Evolutionary conservation across 2,797 vertebrate genomes (phyloP).

Genomic region (Euphonia xanthogaster): DNA sequence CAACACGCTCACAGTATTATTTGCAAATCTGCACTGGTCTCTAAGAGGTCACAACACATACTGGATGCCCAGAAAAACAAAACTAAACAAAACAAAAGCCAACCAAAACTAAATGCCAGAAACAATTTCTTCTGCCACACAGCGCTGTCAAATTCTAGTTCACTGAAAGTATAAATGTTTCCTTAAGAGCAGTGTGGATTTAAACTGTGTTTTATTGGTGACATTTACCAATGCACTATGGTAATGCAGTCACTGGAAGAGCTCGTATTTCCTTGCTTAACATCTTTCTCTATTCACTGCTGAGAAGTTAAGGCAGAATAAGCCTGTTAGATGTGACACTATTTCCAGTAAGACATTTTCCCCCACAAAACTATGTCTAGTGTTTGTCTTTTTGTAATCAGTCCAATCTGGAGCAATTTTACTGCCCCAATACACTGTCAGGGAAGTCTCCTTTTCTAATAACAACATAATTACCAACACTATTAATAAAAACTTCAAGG

Average conservation of each 20-base stretch:
- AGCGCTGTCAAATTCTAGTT: neutral
- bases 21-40: neutral
- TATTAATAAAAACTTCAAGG: neutral
- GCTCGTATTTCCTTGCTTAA: neutral
- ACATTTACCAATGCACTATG: neutral
- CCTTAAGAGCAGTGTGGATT: neutral
- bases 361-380: neutral
- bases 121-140: neutral
- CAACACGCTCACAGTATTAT: neutral
- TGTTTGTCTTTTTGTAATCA: neutral
- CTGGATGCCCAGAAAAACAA: neutral
- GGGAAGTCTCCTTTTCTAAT: neutral
- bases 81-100: neutral
- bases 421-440: neutral
- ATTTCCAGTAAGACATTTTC: neutral
- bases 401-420: neutral
- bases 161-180: conserved; percentile 16
- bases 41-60: neutral
- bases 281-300: neutral
- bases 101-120: neutral
- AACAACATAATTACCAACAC: neutral
- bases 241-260: neutral
- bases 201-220: conserved; percentile 18
- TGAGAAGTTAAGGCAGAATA: neutral
- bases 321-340: neutral